phyloP scores from a whole-genome alignment of 53 echinoderm and acorn worm genomes.

The Luidia sarsii region DNA sequence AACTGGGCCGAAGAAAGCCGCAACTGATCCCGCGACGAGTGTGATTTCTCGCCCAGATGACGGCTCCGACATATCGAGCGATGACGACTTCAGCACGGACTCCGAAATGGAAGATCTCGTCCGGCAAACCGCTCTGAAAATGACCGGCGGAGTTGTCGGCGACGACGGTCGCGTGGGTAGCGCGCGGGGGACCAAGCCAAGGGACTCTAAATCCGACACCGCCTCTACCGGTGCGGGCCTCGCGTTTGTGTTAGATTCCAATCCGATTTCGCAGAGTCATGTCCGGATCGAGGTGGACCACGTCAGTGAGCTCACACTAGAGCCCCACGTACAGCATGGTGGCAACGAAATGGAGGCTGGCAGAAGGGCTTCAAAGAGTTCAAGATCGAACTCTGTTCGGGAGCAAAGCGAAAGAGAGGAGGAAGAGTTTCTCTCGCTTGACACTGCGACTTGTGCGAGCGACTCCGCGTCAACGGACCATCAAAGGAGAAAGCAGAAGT shows the following conservation, averaged over 20 bases:
- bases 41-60: neutral
- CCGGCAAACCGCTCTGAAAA: neutral
- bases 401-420: neutral
- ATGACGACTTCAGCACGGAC: neutral
- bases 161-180: too few relatives aligned
- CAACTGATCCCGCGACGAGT: neutral
- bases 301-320: too few relatives aligned
- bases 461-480: too few relatives aligned
- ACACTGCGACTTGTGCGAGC: neutral
- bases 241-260: constrained; percentile 28
- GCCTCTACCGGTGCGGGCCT: neutral
- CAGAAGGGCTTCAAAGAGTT: too few relatives aligned
- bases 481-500: neutral
- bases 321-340: too few relatives aligned
- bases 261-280: constrained; percentile 14
- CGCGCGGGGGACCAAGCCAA: neutral
- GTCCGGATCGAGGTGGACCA: constrained; percentile 25
- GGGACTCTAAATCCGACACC: constrained; percentile 15
- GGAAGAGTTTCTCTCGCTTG: constrained; percentile 27
- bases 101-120: constrained; percentile 32
- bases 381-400: too few relatives aligned
- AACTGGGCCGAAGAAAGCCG: neutral
- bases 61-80: constrained; percentile 16
- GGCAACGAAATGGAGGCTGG: too few relatives aligned
- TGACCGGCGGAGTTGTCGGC: neutral